These are phyloP conservation scores for Leucophenga montana DNA, from an alignment of 2,888 invertebrate genomes.

Conservation along the genomic window DNA sequence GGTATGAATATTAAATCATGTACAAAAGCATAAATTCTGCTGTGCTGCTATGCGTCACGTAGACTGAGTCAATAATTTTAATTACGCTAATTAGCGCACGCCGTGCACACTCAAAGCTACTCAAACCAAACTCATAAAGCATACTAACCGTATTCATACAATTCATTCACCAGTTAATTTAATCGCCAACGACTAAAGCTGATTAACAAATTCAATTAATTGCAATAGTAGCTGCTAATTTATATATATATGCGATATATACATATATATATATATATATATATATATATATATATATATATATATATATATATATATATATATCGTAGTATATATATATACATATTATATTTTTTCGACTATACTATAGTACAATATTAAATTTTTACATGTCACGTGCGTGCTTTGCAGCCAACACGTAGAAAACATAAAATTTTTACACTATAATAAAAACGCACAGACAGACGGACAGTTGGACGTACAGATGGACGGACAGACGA, in stretches of 20 bases:
- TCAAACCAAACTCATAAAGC: too few species aligned
- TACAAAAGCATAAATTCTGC: background rate
- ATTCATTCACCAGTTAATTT: conserved; percentile 4
- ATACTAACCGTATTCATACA: background rate
- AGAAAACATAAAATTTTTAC: conserved; percentile 24
- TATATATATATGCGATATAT: too few species aligned
- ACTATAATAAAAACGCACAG: conserved; percentile 20
- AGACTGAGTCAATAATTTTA: conserved; percentile 25
- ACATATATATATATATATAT: too few species aligned
- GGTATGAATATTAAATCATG: background rate
- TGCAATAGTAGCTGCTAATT: conserved; percentile 18
- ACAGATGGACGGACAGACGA: background rate
- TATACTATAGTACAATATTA: background rate
- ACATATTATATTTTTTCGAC: background rate
- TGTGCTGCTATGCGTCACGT: background rate
- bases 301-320: too few species aligned
- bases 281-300: too few species aligned
- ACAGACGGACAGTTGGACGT: background rate
- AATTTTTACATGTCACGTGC: background rate
- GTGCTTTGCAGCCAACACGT: conserved; percentile 21
- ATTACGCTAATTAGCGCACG: conserved; percentile 25
- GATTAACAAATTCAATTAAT: conserved; percentile 34
- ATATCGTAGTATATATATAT: too few species aligned
- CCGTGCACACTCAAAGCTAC: background rate
- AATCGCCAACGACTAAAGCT: conserved; percentile 12